A percentile compares a stretch with the other conserved stretches of the same genome.
Evolutionary conservation across 2,113 vertebrate species (phyloP).

Genomic region (Hemicordylus capensis): DNA sequence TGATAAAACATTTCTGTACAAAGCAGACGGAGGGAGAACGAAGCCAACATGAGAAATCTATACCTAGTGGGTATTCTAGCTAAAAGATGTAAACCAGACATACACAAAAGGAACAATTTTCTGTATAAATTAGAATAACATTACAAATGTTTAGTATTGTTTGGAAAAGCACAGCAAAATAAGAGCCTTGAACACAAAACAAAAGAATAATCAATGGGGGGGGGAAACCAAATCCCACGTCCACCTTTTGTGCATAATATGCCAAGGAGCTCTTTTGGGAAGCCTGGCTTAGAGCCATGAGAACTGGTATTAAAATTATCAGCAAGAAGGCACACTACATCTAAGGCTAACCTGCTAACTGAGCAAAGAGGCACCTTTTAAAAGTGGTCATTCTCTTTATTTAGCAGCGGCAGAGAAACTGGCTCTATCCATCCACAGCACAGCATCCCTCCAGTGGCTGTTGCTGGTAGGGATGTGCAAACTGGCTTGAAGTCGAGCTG

Average conservation of each 20-base stretch:
- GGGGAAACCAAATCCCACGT: neutral
- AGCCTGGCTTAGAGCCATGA: constrained; percentile 43
- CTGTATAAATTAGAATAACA: constrained; percentile 56
- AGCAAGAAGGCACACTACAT: neutral
- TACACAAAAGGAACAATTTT: constrained; percentile 43
- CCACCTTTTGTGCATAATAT: constrained; percentile 30
- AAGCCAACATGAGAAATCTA: constrained; percentile 44
- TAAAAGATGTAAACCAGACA: constrained; percentile 42
- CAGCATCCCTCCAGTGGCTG: too few species aligned
- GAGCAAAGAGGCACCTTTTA: too few species aligned
- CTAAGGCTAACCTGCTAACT: too few species aligned
- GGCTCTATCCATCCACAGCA: too few species aligned
- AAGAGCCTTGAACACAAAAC: constrained; percentile 50
- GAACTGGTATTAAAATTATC: constrained; percentile 35
- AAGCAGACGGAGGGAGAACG: constrained; percentile 48
- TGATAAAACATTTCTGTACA: constrained; percentile 47
- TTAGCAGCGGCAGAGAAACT: too few species aligned
- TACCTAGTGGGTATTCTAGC: constrained; percentile 56
- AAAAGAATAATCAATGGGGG: constrained; percentile 22
- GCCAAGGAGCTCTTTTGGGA: constrained; percentile 54
- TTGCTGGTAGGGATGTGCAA: too few species aligned
- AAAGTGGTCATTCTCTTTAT: too few species aligned
- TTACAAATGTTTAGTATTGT: constrained; percentile 46
- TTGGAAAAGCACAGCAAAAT: constrained; percentile 54
- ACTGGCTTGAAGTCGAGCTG: too few species aligned